Evolutionary conservation across 2,113 vertebrate genomes (phyloP).

Genomic region (Onychostruthus taczanowskii): DNA sequence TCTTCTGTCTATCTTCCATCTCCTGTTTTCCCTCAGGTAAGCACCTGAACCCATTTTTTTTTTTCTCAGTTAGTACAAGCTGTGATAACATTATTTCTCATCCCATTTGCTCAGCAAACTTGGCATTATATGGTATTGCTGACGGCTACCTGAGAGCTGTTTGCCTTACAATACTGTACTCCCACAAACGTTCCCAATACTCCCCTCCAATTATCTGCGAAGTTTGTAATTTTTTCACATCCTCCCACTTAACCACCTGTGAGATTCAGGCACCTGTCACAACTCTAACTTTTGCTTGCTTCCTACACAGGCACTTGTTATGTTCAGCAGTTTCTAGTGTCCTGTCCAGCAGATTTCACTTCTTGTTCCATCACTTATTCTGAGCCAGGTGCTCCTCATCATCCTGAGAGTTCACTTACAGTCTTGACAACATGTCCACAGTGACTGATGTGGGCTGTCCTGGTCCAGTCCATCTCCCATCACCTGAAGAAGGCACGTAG

Average conservation of each 20-base stretch:
- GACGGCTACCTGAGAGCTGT: neutral
- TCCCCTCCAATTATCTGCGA: neutral
- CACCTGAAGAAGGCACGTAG: fast-evolving
- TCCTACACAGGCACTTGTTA: neutral
- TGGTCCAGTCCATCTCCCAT: neutral
- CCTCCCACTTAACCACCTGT: neutral
- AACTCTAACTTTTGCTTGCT: neutral
- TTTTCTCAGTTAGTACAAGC: neutral
- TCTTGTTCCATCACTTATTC: neutral
- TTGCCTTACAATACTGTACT: neutral
- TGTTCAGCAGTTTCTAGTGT: neutral
- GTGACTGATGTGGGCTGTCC: neutral
- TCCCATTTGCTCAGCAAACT: neutral
- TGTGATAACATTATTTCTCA: neutral
- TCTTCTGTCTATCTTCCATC: neutral
- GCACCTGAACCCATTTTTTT: neutral
- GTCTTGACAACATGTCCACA: neutral
- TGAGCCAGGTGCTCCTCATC: neutral
- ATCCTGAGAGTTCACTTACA: neutral
- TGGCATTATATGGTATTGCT: neutral
- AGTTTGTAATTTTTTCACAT: neutral
- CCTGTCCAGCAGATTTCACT: neutral
- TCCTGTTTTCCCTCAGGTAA: neutral
- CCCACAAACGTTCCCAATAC: neutral
- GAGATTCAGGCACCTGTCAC: neutral